Evolutionary conservation across 2,113 vertebrate species (phyloP).

Genomic region (Madoqua kirkii): DNA sequence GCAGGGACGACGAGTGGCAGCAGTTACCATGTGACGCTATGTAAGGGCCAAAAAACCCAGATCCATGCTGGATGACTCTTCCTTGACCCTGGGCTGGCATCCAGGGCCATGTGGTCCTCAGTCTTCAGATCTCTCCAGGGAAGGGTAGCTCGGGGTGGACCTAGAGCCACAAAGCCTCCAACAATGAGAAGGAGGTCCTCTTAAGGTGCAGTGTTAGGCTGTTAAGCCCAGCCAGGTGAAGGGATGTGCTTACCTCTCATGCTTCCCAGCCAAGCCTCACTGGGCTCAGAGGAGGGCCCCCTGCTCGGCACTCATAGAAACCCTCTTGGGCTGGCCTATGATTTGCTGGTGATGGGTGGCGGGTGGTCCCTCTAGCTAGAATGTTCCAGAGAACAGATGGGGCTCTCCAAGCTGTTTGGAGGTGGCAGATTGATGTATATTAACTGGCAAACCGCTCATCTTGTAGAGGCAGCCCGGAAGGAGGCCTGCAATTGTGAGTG

Average conservation of each 20-base stretch:
- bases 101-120: not conserved
- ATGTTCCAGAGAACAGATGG: slow-evolving; percentile 42
- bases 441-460: slow-evolving; percentile 38
- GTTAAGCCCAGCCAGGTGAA: not conserved
- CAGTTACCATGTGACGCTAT: not conserved
- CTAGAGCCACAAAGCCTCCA: not conserved
- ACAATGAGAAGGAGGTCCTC: not conserved
- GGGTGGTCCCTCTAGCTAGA: not conserved
- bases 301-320: not conserved
- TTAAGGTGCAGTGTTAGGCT: not conserved
- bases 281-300: not conserved
- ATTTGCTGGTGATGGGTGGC: not conserved
- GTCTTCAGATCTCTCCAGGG: not conserved
- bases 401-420: not conserved
- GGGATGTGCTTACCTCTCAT: fast-evolving
- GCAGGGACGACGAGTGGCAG: not conserved
- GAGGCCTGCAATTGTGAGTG: not conserved
- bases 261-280: not conserved
- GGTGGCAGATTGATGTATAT: slow-evolving; percentile 53
- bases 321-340: no score
- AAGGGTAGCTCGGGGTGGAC: not conserved
- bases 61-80: not conserved
- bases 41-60: not conserved
- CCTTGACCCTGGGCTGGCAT: not conserved
- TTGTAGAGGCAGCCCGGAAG: slow-evolving; percentile 35